Evolutionary conservation across 2,113 vertebrate genomes (phyloP).

Genomic region (Erythrolamprus reginae): DNA sequence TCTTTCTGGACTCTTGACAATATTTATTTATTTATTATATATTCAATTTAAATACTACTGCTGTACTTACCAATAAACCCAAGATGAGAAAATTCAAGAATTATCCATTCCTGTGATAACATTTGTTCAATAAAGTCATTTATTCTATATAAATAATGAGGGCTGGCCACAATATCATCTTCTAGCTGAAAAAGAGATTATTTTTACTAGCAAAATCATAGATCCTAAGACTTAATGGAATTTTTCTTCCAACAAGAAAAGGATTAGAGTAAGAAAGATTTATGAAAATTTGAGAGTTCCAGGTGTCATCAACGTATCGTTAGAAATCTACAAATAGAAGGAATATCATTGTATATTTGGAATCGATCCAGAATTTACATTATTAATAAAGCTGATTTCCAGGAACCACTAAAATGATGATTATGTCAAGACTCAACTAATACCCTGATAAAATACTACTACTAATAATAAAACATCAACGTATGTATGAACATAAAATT

Average conservation of each 20-base stretch:
- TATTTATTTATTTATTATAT: background rate
- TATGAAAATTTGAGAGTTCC: background rate
- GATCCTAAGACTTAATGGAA: background rate
- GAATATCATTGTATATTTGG: background rate
- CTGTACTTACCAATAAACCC: conserved; percentile 78
- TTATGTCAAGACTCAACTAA: background rate
- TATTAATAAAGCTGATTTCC: background rate
- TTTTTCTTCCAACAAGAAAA: background rate
- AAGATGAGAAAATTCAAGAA: conserved; percentile 73
- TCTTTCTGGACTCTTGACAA: background rate
- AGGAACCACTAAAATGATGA: background rate
- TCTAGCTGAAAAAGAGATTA: conserved; percentile 63
- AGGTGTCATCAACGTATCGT: background rate
- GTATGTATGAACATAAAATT: background rate
- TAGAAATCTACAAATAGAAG: background rate
- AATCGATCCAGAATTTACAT: background rate
- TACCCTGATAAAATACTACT: background rate
- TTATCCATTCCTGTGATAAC: conserved; percentile 66
- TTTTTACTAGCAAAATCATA: background rate
- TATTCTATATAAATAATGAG: conserved; percentile 63
- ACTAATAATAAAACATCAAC: background rate
- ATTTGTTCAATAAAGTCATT: conserved; percentile 57
- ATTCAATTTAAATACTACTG: background rate
- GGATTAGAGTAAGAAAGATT: background rate
- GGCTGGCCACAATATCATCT: conserved; percentile 75